Evolutionary conservation across 2,797 vertebrate genomes (phyloP).

Genomic region (Scolopax bukidnonensis): DNA sequence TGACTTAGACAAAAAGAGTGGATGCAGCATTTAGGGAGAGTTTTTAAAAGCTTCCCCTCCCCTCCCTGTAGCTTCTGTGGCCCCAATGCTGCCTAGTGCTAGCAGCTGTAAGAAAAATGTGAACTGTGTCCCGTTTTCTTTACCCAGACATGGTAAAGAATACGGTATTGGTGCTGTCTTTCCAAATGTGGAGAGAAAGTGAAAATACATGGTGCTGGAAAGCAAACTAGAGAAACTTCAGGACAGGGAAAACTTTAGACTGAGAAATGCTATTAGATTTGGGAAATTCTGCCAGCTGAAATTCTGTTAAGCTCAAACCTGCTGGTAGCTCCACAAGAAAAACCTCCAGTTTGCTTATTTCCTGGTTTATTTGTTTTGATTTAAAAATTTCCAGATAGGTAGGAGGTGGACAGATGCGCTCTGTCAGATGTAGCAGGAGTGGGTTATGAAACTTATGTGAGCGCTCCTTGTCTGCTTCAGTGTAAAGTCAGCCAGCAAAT

Average conservation of each 20-base stretch:
- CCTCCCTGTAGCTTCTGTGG: background rate
- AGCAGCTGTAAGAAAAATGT: background rate
- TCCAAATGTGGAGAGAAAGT: background rate
- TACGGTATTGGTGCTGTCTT: background rate
- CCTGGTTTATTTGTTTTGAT: constrained; percentile 31
- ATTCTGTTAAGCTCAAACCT: background rate
- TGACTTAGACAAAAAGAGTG: background rate
- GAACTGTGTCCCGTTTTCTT: background rate
- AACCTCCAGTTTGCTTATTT: background rate
- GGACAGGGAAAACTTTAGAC: background rate
- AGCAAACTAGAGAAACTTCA: background rate
- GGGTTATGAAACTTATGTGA: background rate
- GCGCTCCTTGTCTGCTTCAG: constrained; percentile 8
- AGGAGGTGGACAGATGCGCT: constrained; percentile 7
- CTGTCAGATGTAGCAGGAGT: background rate
- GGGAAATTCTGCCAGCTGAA: background rate
- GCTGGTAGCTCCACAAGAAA: background rate
- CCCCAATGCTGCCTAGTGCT: background rate
- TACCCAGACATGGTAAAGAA: background rate
- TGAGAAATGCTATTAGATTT: background rate
- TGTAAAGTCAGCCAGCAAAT: constrained; percentile 48
- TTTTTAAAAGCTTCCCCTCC: background rate
- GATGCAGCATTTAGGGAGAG: background rate
- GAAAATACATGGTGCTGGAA: background rate
- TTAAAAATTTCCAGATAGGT: constrained; percentile 11